These are phyloP conservation scores for Melinaea marsaeus DNA, from an alignment of 2,888 invertebrate genomes.

Conservation along the genomic window DNA sequence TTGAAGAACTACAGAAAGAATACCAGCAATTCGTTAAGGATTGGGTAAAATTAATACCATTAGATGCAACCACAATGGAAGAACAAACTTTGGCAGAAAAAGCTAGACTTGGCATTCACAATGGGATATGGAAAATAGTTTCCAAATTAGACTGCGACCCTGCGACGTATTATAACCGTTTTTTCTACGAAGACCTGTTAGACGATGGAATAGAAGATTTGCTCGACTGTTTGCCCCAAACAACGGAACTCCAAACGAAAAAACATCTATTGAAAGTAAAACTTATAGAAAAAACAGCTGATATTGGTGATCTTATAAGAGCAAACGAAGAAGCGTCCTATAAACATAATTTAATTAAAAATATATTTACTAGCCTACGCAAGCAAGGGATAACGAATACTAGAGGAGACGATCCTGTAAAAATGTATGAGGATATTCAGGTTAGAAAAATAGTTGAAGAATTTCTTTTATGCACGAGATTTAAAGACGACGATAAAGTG, in stretches of 20 bases:
- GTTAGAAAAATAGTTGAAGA: slow-evolving; percentile 49
- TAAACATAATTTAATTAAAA: slow-evolving; percentile 49
- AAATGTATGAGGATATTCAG: slow-evolving; percentile 44
- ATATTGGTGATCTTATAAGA: slow-evolving; percentile 41
- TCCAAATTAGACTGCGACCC: slow-evolving; percentile 51
- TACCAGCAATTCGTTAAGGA: slow-evolving; percentile 45
- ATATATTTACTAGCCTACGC: slow-evolving; percentile 40
- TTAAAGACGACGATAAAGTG: slow-evolving; percentile 44
- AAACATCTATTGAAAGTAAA: slow-evolving; percentile 47
- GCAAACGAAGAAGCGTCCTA: slow-evolving; percentile 39
- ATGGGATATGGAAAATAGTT: slow-evolving; percentile 52
- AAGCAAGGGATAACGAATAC: slow-evolving; percentile 25
- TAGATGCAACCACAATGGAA: slow-evolving; percentile 33
- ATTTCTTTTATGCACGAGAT: slow-evolving; percentile 46
- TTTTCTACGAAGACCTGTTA: slow-evolving; percentile 52
- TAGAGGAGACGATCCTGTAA: slow-evolving; percentile 29
- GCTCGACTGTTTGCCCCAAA: slow-evolving; percentile 47
- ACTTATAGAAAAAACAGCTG: slow-evolving; percentile 47
- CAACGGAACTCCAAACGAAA: slow-evolving; percentile 40
- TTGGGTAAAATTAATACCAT: slow-evolving; percentile 52
- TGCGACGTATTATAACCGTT: slow-evolving; percentile 41
- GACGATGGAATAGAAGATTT: slow-evolving; percentile 58
- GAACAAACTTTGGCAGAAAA: slow-evolving; percentile 40
- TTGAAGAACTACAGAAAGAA: slow-evolving; percentile 41
- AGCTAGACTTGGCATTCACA: slow-evolving; percentile 46